Evolutionary conservation across 2,113 vertebrate species (phyloP), one percentile per base, ranked within the genome.

Genomic region (Nanger granti): DNA sequence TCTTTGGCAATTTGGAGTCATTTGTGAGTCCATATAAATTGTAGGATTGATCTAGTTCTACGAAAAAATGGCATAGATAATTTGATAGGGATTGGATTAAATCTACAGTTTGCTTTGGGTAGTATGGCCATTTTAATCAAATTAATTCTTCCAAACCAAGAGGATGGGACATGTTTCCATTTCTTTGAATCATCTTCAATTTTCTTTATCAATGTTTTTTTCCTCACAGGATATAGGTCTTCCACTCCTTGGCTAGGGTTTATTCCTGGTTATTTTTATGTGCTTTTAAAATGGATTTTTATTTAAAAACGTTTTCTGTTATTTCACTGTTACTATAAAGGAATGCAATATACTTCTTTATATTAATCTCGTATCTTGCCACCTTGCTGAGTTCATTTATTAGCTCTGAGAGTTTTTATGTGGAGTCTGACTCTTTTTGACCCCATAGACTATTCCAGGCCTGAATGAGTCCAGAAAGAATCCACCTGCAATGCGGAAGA

Each of bases 401-500:
- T 34, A 83, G 29, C 17, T 83, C 29, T 52, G 5, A 54, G 20
- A 54, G 29, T 54, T 83, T 54, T 83, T 83, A 52, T 52, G 80
- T 83, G 49, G 47, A 83, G 29, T 83, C 80, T 1, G 4, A 69
- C 34, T 37, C 34, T 37, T 69, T 69, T 37, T 37, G 66, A 69
- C 1, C 4, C 66, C 18, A 22, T 37, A n/a, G 66, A 37, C n/a
- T 22, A 69, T 22, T 69, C n/a, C 34, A 37, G n/a, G 66, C 34
- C 18, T 37, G 18, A 37, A 37, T 5, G 66, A 37, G 66, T 69
- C 66, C 66, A n/a, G 34, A 69, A 69, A 69, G 66, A 69, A 34
- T n/a, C 17, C 34, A 69, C 8, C 34, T 69, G 8, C 64, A n/a
- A 10, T n/a, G 64, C 0, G 2, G 17, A 34, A 5, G 17, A 69